Conservation (phyloP, 2,888 invertebrate species). For the Drosophila monieri region DNA sequence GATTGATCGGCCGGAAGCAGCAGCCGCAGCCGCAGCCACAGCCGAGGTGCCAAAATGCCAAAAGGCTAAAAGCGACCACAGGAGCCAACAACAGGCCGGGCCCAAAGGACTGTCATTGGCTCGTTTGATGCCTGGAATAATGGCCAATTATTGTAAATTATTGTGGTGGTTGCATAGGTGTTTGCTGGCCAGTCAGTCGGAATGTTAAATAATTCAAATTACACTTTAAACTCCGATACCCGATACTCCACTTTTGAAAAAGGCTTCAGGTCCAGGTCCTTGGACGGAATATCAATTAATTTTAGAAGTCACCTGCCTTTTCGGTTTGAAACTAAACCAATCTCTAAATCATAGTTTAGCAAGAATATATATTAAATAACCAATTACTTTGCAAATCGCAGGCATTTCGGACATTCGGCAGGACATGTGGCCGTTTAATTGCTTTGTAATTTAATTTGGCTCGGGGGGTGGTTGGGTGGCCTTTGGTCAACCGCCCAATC, state of each 20-base stretch:
- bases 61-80: neutral
- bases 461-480: neutral
- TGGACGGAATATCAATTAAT: no score
- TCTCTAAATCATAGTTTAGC: no score
- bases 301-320: no score
- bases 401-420: neutral
- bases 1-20: conserved; percentile 22
- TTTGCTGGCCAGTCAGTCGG: no score
- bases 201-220: no score
- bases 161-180: no score
- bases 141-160: neutral
- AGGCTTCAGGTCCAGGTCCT: no score
- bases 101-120: neutral
- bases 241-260: no score
- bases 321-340: no score
- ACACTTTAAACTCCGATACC: no score
- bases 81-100: neutral
- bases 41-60: conserved; percentile 10
- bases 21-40: no score
- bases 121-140: neutral
- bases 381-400: neutral
- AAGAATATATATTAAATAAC: neutral
- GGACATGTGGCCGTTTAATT: neutral
- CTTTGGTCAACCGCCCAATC: neutral
- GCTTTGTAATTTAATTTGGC: conserved; percentile 6